Evolutionary conservation across 2,888 invertebrate species (phyloP), one percentile per base, ranked within the genome.

Genomic region (Lithosia quadra): DNA sequence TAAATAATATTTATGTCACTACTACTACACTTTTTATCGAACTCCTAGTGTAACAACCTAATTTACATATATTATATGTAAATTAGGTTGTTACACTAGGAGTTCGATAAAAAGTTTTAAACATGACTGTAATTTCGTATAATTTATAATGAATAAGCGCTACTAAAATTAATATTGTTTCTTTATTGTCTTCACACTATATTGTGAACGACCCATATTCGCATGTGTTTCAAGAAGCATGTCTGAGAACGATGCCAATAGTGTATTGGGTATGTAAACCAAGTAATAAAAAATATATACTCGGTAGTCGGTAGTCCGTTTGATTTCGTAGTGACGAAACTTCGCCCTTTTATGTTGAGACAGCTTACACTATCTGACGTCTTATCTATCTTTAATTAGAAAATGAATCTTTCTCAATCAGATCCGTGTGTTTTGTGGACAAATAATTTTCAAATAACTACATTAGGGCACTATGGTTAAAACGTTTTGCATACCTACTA

Each of bases 251-350:
- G 86, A 84, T 85, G 87, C 88, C 86, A 89, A 88, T 90, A 86
- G 81, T 78, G 59, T 33, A 28, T 53, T 55, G 24, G 22, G 80
- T 78, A 80, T 76, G 79, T 81, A n/a, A n/a, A n/a, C n/a, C n/a
- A n/a, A n/a, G n/a, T n/a, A 88, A 89, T 88, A 87, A 85, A 87
- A 85, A n/a, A n/a, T n/a, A 87, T 82, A 79, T 80, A 77, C 68
- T 73, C 70, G 80, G 80, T 80, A 78, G 79, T 73, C 70, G 80
- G 80, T 80, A 78, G 79, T 79, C 80, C 80, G 83, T 83, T 83
- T 77, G 82, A 81, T 85, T 83, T 86, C 85, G 83, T 89, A 85
- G 88, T 83, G 87, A 87, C 84, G 83, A 77, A 75, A 87, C 80
- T 78, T 66, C 73, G 65, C 77, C 81, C 80, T 83, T 88, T 88